phyloP scores from a whole-genome alignment of 2,113 vertebrate species.

The Protobothrops mucrosquamatus region DNA sequence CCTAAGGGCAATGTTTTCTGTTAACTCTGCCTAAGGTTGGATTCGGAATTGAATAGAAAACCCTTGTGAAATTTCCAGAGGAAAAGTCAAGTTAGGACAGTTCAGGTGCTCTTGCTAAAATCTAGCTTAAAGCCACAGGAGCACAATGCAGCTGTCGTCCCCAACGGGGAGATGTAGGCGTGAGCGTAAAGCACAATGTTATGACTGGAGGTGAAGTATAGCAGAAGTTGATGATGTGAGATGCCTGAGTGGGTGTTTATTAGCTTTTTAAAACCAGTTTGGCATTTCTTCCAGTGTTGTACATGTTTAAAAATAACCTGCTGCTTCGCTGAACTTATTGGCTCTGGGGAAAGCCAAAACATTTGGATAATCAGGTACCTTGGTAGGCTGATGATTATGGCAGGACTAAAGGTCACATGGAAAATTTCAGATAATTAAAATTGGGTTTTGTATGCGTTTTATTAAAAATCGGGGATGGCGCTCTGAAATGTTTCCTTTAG shows the following conservation, averaged over 20 bases:
- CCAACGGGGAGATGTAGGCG: constrained; percentile 9
- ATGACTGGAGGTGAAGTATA: constrained; percentile 34
- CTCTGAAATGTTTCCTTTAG: not conserved
- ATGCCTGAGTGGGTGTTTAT: constrained; percentile 37
- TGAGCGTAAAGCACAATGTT: constrained; percentile 21
- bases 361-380: constrained; percentile 20
- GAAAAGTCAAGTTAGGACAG: not conserved
- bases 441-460: not conserved
- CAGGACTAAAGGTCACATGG: not conserved
- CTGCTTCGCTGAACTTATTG: constrained; percentile 19
- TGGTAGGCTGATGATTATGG: constrained; percentile 2
- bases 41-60: no score
- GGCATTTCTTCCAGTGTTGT: constrained; percentile 29
- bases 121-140: not conserved
- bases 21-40: no score
- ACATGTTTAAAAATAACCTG: constrained; percentile 30
- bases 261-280: constrained; percentile 30
- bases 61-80: not conserved
- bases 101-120: not conserved
- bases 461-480: not conserved
- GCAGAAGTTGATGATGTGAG: constrained; percentile 23
- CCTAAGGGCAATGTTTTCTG: no score
- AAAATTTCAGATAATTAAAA: not conserved
- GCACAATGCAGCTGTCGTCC: not conserved
- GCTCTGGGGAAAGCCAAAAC: constrained; percentile 27